A percentile compares a stretch with the other conserved stretches of the same genome.
phyloP scores from a whole-genome alignment of 2,797 vertebrate species.

The Coranthus polyacanthus region DNA sequence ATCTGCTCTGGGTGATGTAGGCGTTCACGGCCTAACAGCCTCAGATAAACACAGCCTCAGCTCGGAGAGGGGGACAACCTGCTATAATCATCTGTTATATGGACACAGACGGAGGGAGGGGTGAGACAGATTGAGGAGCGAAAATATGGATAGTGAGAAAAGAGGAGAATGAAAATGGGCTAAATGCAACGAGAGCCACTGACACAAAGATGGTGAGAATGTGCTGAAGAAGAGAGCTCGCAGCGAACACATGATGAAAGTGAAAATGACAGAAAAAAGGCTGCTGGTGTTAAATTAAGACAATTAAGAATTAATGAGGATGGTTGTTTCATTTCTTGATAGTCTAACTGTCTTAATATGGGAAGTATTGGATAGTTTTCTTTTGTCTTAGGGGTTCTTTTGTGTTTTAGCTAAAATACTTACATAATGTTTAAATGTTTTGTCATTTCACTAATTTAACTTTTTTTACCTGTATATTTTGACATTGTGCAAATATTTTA shows the following conservation, averaged over 20 bases:
- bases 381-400: too few relatives aligned
- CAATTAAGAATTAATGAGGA: background rate
- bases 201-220: background rate
- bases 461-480: too few relatives aligned
- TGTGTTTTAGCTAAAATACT: too few relatives aligned
- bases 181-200: background rate
- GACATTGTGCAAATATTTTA: too few relatives aligned
- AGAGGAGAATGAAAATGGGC: background rate
- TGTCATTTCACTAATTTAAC: too few relatives aligned
- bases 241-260: background rate
- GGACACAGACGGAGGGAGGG: constrained; percentile 15
- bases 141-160: background rate
- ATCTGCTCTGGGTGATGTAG: constrained; percentile 63
- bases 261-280: background rate
- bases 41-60: constrained; percentile 58
- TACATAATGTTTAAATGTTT: too few relatives aligned
- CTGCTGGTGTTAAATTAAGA: background rate
- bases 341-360: too few relatives aligned
- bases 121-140: constrained; percentile 2
- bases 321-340: background rate
- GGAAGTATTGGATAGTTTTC: too few relatives aligned
- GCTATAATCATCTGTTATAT: constrained; percentile 36
- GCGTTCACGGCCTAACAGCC: constrained; percentile 54
- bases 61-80: constrained; percentile 31
- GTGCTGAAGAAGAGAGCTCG: background rate